Evolutionary conservation across 92 coral and sea anemone genomes (phyloP).

Genomic region (Palythoa caribaeorum): DNA sequence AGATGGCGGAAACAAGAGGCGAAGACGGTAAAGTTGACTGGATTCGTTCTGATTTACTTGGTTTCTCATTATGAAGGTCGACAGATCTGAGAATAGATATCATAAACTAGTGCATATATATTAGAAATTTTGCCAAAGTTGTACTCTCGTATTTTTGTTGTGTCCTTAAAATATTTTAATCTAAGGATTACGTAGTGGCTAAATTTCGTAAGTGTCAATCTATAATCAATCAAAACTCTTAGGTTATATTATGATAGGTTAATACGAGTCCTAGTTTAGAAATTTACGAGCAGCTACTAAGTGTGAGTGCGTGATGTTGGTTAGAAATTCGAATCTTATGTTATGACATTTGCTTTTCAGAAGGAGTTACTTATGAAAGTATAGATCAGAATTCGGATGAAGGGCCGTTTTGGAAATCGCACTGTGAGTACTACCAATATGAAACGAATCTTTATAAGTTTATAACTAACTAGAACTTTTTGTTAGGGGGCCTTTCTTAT

Average conservation of each 20-base stretch:
- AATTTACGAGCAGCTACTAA: not conserved
- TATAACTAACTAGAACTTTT: not conserved
- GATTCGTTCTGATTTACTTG: too few species aligned
- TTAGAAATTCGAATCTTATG: not conserved
- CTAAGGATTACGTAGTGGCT: too few species aligned
- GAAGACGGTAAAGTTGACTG: too few species aligned
- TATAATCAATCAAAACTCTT: not conserved
- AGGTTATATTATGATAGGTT: not conserved
- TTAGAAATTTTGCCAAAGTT: too few species aligned
- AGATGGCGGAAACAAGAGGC: too few species aligned
- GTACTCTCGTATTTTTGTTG: too few species aligned
- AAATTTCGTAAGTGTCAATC: too few species aligned
- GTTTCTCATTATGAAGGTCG: too few species aligned
- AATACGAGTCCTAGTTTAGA: not conserved
- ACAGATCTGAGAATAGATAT: too few species aligned
- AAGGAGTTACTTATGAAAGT: constrained; percentile 26
- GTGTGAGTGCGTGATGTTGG: not conserved
- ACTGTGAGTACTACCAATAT: constrained; percentile 65
- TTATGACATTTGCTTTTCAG: constrained; percentile 16
- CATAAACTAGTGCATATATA: too few species aligned
- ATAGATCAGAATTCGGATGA: constrained; percentile 33
- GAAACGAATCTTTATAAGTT: not conserved
- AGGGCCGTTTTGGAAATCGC: constrained; percentile 87
- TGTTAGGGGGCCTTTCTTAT: not conserved
- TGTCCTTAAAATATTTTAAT: too few species aligned